Evolutionary conservation across 2,888 invertebrate species (phyloP).

Genomic region (Linhomoeus sp.): DNA sequence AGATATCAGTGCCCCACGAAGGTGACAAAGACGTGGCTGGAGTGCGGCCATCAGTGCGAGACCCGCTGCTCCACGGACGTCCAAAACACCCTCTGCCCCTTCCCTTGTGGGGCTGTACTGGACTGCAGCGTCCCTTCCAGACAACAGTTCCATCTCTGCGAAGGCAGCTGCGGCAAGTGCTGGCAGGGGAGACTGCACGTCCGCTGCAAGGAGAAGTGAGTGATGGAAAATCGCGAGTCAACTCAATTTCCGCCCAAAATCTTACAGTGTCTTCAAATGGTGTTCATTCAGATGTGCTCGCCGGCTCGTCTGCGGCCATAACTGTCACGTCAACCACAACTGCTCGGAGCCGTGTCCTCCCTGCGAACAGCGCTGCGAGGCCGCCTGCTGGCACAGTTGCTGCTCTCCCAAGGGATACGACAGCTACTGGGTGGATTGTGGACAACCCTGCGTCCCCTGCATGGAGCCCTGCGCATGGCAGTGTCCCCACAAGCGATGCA

Average conservation of each 20-base stretch:
- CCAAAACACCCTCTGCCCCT: no score
- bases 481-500: constrained; percentile 21
- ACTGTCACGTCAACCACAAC: constrained; percentile 16
- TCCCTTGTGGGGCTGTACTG: no score
- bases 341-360: constrained; percentile 23
- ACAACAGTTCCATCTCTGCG: no score
- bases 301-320: constrained; percentile 43
- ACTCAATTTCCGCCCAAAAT: no score
- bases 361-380: constrained; percentile 32
- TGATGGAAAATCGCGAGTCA: no score
- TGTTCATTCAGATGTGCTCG: constrained; percentile 30
- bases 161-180: no score
- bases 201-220: no score
- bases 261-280: no score
- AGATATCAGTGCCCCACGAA: no score
- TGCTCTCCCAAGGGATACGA: constrained; percentile 25
- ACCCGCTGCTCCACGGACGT: no score
- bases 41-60: constrained; percentile 6
- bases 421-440: constrained; percentile 9
- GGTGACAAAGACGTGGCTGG: constrained; percentile 1
- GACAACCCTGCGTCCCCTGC: constrained; percentile 25
- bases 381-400: constrained; percentile 34
- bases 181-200: no score
- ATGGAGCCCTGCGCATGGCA: constrained; percentile 21
- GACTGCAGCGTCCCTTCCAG: no score